phyloP scores from a whole-genome alignment of 2,888 invertebrate genomes.

The Cheilosia impressa region DNA sequence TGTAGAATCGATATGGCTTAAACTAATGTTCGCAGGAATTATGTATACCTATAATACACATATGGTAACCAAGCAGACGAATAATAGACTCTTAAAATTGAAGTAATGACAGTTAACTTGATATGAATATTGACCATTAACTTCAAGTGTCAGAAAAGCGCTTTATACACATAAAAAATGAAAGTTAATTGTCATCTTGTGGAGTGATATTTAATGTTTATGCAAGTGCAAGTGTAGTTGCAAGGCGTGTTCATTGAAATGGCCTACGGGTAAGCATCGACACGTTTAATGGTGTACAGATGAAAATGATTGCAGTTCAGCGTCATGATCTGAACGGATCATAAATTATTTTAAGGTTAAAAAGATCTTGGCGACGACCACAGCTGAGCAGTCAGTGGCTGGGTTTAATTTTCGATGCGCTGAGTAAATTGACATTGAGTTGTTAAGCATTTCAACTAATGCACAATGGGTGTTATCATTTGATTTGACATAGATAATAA shows the following conservation, averaged over 20 bases:
- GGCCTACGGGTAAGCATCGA: neutral
- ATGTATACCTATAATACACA: neutral
- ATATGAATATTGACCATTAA: neutral
- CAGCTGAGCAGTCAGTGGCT: neutral
- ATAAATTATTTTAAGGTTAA: slow-evolving; percentile 2
- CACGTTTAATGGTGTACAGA: neutral
- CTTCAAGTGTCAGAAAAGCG: slow-evolving; percentile 3
- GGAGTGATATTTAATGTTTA: neutral
- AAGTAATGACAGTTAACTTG: neutral
- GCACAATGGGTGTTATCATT: too few relatives aligned
- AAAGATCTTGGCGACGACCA: neutral
- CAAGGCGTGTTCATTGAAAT: neutral
- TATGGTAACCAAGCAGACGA: neutral
- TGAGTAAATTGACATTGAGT: too few relatives aligned
- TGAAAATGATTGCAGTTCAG: slow-evolving; percentile 2
- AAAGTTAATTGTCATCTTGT: neutral
- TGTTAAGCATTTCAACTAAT: too few relatives aligned
- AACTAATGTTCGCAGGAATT: neutral
- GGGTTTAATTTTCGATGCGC: too few relatives aligned
- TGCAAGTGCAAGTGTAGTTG: neutral
- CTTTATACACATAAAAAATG: neutral
- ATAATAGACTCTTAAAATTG: slow-evolving; percentile 12
- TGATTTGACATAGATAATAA: too few relatives aligned
- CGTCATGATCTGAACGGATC: neutral
- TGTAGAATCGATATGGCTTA: neutral